phyloP scores from a whole-genome alignment of 2,797 vertebrate species.

The Onychomys leucogaster region DNA sequence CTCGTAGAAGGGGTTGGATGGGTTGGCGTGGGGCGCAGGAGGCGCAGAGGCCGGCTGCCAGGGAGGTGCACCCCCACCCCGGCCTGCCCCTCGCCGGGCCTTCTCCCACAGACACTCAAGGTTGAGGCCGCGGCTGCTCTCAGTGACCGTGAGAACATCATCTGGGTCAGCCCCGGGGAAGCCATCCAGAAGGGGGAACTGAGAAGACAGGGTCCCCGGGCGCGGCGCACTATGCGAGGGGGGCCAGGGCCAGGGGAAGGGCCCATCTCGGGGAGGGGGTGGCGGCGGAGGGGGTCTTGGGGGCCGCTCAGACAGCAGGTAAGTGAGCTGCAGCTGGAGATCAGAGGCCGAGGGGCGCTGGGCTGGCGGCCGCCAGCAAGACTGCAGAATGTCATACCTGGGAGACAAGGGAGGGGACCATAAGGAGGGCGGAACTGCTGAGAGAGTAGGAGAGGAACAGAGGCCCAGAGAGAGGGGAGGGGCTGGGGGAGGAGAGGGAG shows the following conservation, averaged over 20 bases:
- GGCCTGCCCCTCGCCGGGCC: conserved; percentile 92
- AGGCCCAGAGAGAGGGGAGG: neutral
- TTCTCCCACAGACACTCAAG: conserved; percentile 98
- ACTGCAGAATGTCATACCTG: conserved; percentile 98
- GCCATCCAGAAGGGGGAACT: conserved; percentile 93
- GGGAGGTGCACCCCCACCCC: conserved; percentile 87
- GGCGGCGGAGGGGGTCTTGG: conserved; percentile 92
- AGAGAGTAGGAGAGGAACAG: neutral
- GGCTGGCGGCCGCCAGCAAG: conserved; percentile 94
- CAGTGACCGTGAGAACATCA: conserved; percentile 95
- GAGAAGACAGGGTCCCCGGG: conserved; percentile 89
- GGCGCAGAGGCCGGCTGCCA: conserved; percentile 84
- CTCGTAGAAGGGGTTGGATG: conserved; percentile 91
- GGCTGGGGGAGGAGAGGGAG: neutral
- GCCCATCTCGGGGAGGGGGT: conserved; percentile 84
- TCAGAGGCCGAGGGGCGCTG: conserved; percentile 94
- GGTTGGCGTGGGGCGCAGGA: conserved; percentile 78
- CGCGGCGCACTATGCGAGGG: conserved; percentile 88
- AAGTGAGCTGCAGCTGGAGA: conserved; percentile 95
- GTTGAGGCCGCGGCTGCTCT: conserved; percentile 96
- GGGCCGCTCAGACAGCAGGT: conserved; percentile 91
- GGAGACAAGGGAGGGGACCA: neutral
- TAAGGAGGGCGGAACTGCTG: neutral
- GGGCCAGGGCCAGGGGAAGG: conserved; percentile 92
- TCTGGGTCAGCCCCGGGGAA: conserved; percentile 91